phyloP scores from a whole-genome alignment of 2,888 invertebrate species.

The Epicampocera succincta region DNA sequence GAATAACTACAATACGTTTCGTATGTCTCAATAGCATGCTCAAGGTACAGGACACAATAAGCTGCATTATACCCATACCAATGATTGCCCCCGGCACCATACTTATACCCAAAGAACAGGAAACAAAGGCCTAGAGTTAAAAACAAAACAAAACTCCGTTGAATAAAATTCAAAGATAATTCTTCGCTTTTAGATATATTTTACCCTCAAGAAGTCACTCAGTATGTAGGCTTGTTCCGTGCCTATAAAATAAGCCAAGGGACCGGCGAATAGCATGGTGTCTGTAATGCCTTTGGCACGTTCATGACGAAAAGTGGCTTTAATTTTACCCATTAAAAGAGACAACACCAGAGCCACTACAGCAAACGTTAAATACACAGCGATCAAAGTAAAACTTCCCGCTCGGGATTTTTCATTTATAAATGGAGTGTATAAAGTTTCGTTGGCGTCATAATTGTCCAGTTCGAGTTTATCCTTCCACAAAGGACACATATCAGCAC shows the following conservation, averaged over 20 bases:
- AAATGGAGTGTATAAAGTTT: constrained; percentile 76
- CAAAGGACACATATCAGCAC: constrained; percentile 84
- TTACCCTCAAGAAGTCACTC: constrained; percentile 90
- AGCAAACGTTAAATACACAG: constrained; percentile 81
- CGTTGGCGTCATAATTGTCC: constrained; percentile 60
- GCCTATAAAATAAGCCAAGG: constrained; percentile 90
- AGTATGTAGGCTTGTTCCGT: constrained; percentile 93
- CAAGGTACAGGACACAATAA: constrained; percentile 89
- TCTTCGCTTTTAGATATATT: constrained; percentile 22
- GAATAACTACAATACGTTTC: constrained; percentile 87
- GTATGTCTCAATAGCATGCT: constrained; percentile 90
- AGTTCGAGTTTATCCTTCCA: constrained; percentile 72
- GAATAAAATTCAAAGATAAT: background rate
- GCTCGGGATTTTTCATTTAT: constrained; percentile 75
- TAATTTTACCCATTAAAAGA: constrained; percentile 82
- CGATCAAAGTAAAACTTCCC: constrained; percentile 77
- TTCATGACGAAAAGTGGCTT: constrained; percentile 80
- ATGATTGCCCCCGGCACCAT: constrained; percentile 88
- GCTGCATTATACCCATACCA: constrained; percentile 88
- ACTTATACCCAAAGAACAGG: constrained; percentile 89
- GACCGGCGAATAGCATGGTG: constrained; percentile 86
- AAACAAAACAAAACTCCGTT: background rate
- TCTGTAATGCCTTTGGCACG: constrained; percentile 82
- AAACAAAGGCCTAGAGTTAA: constrained; percentile 87
- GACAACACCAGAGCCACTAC: constrained; percentile 81